These are phyloP conservation scores for Pyralis farinalis DNA, from an alignment of 2,888 invertebrate genomes.

Conservation along the genomic window DNA sequence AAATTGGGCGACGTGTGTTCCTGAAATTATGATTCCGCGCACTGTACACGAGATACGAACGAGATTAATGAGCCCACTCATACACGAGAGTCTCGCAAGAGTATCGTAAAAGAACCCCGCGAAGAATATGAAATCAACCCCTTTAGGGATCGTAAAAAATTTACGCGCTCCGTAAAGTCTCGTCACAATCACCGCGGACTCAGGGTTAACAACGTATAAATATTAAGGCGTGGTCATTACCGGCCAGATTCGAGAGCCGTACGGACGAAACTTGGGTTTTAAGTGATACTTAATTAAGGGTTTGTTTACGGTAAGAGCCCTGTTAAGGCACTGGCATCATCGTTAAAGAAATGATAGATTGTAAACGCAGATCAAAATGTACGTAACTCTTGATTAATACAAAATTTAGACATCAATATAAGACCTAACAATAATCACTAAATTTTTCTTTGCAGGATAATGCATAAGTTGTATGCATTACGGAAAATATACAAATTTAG, in stretches of 20 bases:
- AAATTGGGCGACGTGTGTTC: neutral
- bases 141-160: conserved; percentile 18
- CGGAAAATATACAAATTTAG: no score
- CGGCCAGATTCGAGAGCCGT: conserved; percentile 1
- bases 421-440: no score
- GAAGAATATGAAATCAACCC: conserved; percentile 18
- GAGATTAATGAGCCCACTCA: neutral
- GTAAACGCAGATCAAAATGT: no score
- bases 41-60: neutral
- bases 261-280: neutral
- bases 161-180: conserved; percentile 15
- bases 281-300: neutral
- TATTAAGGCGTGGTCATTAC: conserved; percentile 15
- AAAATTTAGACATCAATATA: no score
- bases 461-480: no score
- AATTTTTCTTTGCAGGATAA: no score
- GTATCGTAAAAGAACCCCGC: neutral
- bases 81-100: neutral
- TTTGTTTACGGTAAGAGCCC: neutral
- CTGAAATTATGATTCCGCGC: neutral
- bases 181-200: conserved; percentile 15
- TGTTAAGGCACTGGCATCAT: no score
- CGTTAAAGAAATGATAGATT: no score
- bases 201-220: conserved; percentile 18
- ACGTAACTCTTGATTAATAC: no score